These are phyloP conservation scores for Cerceris rybyensis DNA, from an alignment of 2,888 invertebrate species.

Conservation along the genomic window DNA sequence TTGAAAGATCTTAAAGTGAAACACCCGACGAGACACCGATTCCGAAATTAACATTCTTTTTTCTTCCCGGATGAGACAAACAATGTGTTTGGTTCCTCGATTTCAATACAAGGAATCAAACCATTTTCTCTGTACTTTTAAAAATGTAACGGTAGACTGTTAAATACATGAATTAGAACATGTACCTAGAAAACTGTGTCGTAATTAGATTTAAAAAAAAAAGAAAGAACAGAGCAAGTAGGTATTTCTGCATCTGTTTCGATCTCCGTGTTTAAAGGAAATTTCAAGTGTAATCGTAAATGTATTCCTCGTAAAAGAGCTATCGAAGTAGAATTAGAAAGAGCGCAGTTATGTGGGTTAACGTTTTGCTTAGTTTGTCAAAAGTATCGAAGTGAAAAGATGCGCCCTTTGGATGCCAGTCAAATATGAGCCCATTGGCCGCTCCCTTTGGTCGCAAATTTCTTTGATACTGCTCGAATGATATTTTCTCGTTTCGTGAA, in stretches of 20 bases:
- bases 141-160: conserved; percentile 1
- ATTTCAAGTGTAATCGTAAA: conserved; percentile 10
- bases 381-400: conserved; percentile 43
- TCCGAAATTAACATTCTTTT: too few relatives aligned
- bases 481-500: neutral
- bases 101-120: conserved; percentile 9
- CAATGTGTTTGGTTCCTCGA: neutral
- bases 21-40: too few relatives aligned
- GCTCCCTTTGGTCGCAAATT: conserved; percentile 61
- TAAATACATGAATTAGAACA: neutral
- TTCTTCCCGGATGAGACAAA: too few relatives aligned
- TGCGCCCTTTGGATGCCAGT: conserved; percentile 72
- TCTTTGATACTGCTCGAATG: conserved; percentile 42
- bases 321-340: neutral
- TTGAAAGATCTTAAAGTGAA: too few relatives aligned
- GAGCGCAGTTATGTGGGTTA: conserved; percentile 11
- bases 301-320: neutral
- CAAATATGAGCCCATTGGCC: conserved; percentile 77
- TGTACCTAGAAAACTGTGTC: conserved; percentile 19
- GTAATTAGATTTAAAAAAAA: conserved; percentile 1
- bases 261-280: conserved; percentile 15
- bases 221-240: conserved; percentile 19
- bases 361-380: neutral
- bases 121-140: neutral
- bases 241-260: conserved; percentile 11